These are phyloP conservation scores for Aporophyla nigra DNA, from an alignment of 2,888 invertebrate species.

Conservation along the genomic window DNA sequence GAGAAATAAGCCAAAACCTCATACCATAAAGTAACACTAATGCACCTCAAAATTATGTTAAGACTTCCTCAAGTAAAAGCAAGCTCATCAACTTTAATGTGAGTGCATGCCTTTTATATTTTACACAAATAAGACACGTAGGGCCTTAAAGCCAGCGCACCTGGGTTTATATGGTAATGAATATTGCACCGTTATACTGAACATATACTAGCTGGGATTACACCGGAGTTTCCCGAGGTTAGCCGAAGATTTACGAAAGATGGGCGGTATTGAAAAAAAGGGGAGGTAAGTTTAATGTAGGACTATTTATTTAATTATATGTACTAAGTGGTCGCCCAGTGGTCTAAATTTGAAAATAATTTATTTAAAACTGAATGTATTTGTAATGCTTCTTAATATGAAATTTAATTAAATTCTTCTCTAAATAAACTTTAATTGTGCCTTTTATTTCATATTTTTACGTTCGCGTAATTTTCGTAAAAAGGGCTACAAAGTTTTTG, in stretches of 20 bases:
- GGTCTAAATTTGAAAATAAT: too few relatives aligned
- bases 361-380: too few relatives aligned
- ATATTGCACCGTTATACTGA: slow-evolving; percentile 59
- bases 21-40: background rate
- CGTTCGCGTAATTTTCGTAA: too few relatives aligned
- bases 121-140: slow-evolving; percentile 55
- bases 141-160: slow-evolving; percentile 43
- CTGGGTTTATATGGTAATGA: slow-evolving; percentile 60
- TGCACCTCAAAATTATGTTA: slow-evolving; percentile 27
- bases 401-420: too few relatives aligned
- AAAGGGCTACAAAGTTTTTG: too few relatives aligned
- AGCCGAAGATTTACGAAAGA: slow-evolving; percentile 28
- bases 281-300: background rate
- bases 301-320: background rate
- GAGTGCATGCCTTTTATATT: slow-evolving; percentile 46
- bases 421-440: too few relatives aligned
- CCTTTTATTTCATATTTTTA: too few relatives aligned
- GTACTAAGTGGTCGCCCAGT: background rate
- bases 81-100: slow-evolving; percentile 41
- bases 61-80: slow-evolving; percentile 15
- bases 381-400: too few relatives aligned
- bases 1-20: background rate
- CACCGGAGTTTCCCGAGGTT: slow-evolving; percentile 18
- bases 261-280: slow-evolving; percentile 38
- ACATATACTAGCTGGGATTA: slow-evolving; percentile 53